Percentiles rank a stretch among this genome's conserved stretches.
These are phyloP conservation scores for Corbicula japonica DNA, from an alignment of 2,888 invertebrate genomes.

Conservation along the genomic window DNA sequence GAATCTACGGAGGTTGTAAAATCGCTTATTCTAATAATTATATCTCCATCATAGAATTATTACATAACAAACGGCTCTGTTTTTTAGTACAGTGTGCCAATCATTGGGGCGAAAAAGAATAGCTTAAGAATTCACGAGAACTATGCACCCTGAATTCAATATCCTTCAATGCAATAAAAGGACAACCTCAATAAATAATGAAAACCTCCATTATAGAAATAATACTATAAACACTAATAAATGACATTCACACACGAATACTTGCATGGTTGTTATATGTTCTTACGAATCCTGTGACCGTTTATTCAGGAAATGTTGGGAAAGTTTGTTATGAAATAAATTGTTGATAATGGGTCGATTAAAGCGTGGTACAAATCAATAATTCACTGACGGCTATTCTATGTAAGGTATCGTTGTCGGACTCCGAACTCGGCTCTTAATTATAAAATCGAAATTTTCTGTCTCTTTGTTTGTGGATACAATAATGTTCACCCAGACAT, in stretches of 20 bases:
- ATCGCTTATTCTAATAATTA: slow-evolving; percentile 58
- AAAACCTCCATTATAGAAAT: slow-evolving; percentile 47
- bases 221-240: slow-evolving; percentile 58
- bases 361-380: slow-evolving; percentile 43
- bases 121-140: slow-evolving; percentile 24
- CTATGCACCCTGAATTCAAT: slow-evolving; percentile 36
- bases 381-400: slow-evolving; percentile 30
- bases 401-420: slow-evolving; percentile 30
- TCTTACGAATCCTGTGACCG: slow-evolving; percentile 17
- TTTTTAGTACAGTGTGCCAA: too few species aligned
- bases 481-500: slow-evolving; percentile 16
- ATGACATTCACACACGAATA: slow-evolving; percentile 48
- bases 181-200: slow-evolving; percentile 46
- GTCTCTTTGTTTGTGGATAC: slow-evolving; percentile 43
- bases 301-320: slow-evolving; percentile 35
- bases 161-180: slow-evolving; percentile 28
- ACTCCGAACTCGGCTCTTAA: slow-evolving; percentile 31
- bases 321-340: slow-evolving; percentile 58
- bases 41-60: slow-evolving; percentile 46
- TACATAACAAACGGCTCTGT: slow-evolving; percentile 21
- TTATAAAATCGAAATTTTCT: slow-evolving; percentile 58
- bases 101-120: too few species aligned
- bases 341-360: slow-evolving; percentile 54
- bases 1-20: slow-evolving; percentile 45
- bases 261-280: slow-evolving; percentile 35